phyloP scores from a whole-genome alignment of 2,113 vertebrate species.

The Istiophorus platypterus region DNA sequence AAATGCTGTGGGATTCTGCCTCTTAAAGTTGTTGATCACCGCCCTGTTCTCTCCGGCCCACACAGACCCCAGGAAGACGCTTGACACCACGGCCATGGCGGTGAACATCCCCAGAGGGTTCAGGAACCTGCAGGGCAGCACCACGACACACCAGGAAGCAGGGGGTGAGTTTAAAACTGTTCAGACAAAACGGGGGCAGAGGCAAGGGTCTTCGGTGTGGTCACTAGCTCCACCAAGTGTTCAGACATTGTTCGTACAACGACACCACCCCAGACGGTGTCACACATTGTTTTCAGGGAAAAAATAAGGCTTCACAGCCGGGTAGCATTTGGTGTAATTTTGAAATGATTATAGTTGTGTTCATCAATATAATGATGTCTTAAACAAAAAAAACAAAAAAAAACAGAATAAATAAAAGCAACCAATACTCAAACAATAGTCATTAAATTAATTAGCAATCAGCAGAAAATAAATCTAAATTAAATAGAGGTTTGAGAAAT shows the following conservation, averaged over 20 bases:
- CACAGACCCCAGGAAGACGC: slow-evolving; percentile 89
- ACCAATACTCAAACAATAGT: too few species aligned
- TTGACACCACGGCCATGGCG: slow-evolving; percentile 88
- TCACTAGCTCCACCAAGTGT: slow-evolving; percentile 69
- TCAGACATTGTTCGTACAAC: slow-evolving; percentile 17
- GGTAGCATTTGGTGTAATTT: not conserved
- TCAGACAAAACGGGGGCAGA: not conserved
- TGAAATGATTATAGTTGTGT: not conserved
- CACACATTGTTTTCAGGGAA: not conserved
- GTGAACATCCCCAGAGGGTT: slow-evolving; percentile 93
- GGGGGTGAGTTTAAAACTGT: not conserved
- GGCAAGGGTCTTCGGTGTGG: not conserved
- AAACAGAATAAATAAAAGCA: too few species aligned
- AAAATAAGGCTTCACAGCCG: not conserved
- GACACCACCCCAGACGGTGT: not conserved
- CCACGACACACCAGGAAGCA: not conserved
- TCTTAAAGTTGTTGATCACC: slow-evolving; percentile 89
- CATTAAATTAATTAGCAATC: too few species aligned
- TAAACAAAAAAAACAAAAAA: too few species aligned
- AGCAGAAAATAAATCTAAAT: too few species aligned
- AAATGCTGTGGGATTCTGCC: slow-evolving; percentile 89
- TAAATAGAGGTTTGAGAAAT: too few species aligned
- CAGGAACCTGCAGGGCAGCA: slow-evolving; percentile 86
- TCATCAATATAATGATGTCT: not conserved
- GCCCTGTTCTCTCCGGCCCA: slow-evolving; percentile 92